Evolutionary conservation across 64 coral and sea anemone genomes (phyloP).

Genomic region (Stylophora pistillata): DNA sequence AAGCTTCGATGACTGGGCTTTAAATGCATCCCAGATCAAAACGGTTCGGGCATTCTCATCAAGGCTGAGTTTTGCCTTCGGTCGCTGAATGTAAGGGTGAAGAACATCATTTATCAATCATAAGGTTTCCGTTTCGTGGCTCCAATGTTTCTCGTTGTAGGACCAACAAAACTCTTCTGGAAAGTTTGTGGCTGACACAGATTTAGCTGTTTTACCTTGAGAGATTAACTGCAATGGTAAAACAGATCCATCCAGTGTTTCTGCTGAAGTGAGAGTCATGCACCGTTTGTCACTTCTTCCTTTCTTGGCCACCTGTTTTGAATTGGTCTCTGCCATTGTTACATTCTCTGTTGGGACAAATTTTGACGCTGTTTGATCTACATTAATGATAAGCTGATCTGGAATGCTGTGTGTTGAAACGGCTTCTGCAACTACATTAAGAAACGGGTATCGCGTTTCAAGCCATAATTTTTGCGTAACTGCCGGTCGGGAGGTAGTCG

Average conservation of each 20-base stretch:
- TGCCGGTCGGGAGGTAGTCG: slow-evolving; percentile 27
- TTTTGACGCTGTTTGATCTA: too few relatives aligned
- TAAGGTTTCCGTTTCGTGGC: slow-evolving; percentile 68
- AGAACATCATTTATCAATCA: slow-evolving; percentile 67
- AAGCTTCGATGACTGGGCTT: slow-evolving; percentile 51
- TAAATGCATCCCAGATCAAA: too few relatives aligned
- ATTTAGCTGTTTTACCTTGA: slow-evolving; percentile 61
- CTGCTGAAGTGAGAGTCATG: too few relatives aligned
- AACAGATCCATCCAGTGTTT: too few relatives aligned
- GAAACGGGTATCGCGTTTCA: slow-evolving; percentile 62
- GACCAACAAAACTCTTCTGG: slow-evolving; percentile 69
- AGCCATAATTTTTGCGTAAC: slow-evolving; percentile 43
- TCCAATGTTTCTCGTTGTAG: slow-evolving; percentile 77
- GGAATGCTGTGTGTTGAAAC: slow-evolving; percentile 52
- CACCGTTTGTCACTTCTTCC: too few relatives aligned
- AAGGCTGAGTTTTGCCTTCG: slow-evolving; percentile 67
- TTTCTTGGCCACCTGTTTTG: slow-evolving; percentile 66
- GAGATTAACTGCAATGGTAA: too few relatives aligned
- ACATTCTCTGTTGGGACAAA: slow-evolving; percentile 63
- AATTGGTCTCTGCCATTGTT: slow-evolving; percentile 78
- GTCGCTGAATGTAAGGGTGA: slow-evolving; percentile 68
- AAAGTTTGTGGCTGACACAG: too few relatives aligned
- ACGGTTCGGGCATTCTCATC: slow-evolving; percentile 47
- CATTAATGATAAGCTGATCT: slow-evolving; percentile 49
- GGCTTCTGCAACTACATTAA: slow-evolving; percentile 65